Conservation (phyloP, 2,888 invertebrate species). For the Cephus pulcher region DNA sequence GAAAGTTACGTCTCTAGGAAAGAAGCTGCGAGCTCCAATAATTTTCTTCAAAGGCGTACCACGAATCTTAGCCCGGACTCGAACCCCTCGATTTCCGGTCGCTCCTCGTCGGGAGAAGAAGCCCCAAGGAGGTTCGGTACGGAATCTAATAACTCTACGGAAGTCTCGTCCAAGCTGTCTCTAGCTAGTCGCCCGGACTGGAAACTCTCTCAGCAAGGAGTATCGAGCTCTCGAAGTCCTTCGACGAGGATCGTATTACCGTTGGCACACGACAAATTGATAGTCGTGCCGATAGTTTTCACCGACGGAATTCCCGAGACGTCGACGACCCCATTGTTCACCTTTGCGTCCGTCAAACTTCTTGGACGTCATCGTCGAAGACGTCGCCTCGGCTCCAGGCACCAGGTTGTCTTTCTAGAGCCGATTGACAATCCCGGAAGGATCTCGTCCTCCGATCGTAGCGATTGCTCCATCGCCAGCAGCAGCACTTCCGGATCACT, state of each 20-base stretch:
- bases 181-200: neutral
- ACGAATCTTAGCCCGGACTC: neutral
- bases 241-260: neutral
- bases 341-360: neutral
- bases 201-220: neutral
- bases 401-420: neutral
- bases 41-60: neutral
- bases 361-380: neutral
- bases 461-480: slow-evolving; percentile 7
- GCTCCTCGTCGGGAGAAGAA: neutral
- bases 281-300: slow-evolving; percentile 40
- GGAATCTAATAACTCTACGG: neutral
- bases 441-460: slow-evolving; percentile 3
- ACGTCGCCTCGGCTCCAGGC: neutral
- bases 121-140: neutral
- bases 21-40: neutral
- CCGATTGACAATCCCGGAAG: neutral
- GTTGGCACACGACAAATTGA: slow-evolving; percentile 29
- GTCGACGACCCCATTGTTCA: slow-evolving; percentile 6
- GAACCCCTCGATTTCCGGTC: neutral
- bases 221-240: neutral
- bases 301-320: slow-evolving; percentile 33
- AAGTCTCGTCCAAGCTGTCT: neutral
- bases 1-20: neutral
- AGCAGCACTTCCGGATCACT: slow-evolving; percentile 15